Evolutionary conservation across 2,888 invertebrate genomes (phyloP), one percentile per base, ranked within the genome.

Genomic region (Saturnia pavonia): DNA sequence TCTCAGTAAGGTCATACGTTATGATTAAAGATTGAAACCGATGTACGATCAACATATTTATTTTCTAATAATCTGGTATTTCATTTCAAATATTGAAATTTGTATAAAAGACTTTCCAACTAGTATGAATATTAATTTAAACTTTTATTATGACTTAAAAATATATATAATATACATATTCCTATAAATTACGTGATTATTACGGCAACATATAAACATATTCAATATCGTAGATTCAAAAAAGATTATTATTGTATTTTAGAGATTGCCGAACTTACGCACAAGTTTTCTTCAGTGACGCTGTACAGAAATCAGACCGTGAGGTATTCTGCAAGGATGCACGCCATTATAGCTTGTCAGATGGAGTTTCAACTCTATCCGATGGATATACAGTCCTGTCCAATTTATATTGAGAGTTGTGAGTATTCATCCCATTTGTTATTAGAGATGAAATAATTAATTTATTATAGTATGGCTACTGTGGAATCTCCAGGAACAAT

Each of bases 311-410:
- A 97, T 84, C 97, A 96, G 89, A 97, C 97, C 0, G 96, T 97
- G 42, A 94, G 96, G 72, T 97, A 97, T 86, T 96, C 97, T 7
- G 97, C 97, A 0, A 93, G 97, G 75, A 97, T 97, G 96, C 97
- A 97, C 83, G 97, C 97, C 0, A 97, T 97, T 78, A 96, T 97
- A 70, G 97, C 97, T 73, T 97, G 97, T 85, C 97, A 97, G 90
- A 97, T 97, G 97, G 97, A 97, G 85, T 97, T 97, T 85, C 96
- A 97, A 85, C 95, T 97, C 69, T 97, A 97, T 84, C 97, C 97
- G 40, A 96, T 97, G 96, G 97, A 97, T 85, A 96, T 97, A 80
- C 97, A 97, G 94, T 95, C 96, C 51, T 97, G 97, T 82, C 97
- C 97, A 14, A 96, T 97, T 82, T 96, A 96, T 80, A 96, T 97